Evolutionary conservation across 2,888 invertebrate species (phyloP).

Genomic region (Trichopoda pennipes): DNA sequence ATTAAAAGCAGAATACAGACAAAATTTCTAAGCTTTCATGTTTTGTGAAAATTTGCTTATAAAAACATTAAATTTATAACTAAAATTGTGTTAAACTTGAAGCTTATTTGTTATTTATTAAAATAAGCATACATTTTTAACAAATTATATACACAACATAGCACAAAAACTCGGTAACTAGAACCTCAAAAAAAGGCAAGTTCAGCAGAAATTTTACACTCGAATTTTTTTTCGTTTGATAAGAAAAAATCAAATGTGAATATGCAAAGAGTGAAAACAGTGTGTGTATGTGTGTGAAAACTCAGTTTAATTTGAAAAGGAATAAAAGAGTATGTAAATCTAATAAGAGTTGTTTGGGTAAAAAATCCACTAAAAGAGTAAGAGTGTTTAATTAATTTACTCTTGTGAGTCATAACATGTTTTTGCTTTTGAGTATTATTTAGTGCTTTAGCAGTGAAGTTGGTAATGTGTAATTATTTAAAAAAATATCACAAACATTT

Average conservation of each 20-base stretch:
- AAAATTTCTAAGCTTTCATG: conserved; percentile 56
- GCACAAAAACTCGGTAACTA: conserved; percentile 56
- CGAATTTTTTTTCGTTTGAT: conserved; percentile 41
- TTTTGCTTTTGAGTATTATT: conserved; percentile 37
- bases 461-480: conserved; percentile 50
- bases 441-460: conserved; percentile 50
- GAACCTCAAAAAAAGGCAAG: conserved; percentile 59
- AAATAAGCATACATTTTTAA: conserved; percentile 53
- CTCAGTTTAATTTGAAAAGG: conserved; percentile 28
- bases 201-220: conserved; percentile 60
- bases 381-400: conserved; percentile 40
- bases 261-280: background rate
- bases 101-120: conserved; percentile 43
- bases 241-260: conserved; percentile 22
- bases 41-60: conserved; percentile 58
- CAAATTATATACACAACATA: conserved; percentile 41
- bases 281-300: conserved; percentile 35
- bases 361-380: conserved; percentile 15
- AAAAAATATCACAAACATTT: conserved; percentile 23
- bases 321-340: conserved; percentile 1
- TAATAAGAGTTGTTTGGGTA: conserved; percentile 49
- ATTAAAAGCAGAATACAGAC: conserved; percentile 65
- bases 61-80: conserved; percentile 56
- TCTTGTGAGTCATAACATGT: conserved; percentile 64
- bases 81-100: conserved; percentile 43